Conservation (phyloP, 2,113 vertebrate species). For the Gallinago media region DNA sequence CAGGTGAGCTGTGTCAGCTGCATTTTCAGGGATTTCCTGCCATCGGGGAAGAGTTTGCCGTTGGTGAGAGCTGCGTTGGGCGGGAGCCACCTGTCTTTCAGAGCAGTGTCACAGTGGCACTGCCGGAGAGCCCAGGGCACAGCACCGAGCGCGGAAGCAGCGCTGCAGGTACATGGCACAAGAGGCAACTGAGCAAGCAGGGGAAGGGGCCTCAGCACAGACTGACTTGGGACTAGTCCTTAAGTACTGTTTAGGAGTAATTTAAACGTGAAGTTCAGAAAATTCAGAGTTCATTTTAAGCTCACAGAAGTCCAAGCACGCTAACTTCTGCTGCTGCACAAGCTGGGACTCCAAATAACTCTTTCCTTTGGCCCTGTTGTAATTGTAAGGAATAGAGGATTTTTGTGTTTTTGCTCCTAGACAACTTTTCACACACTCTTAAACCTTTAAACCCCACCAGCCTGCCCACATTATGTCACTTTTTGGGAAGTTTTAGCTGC, state of each 20-base stretch:
- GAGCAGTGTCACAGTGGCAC: rapidly evolving
- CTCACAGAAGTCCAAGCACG: background rate
- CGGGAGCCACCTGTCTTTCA: background rate
- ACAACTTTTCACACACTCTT: background rate
- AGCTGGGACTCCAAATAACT: background rate
- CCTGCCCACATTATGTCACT: background rate
- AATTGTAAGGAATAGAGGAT: background rate
- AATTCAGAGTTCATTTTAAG: background rate
- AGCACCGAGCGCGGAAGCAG: rapidly evolving
- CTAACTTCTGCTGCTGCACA: background rate
- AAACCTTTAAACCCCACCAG: background rate
- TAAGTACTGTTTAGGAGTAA: background rate
- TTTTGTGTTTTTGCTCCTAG: background rate
- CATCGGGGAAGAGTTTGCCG: background rate
- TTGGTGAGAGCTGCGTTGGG: background rate
- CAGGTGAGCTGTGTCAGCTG: conserved; percentile 79
- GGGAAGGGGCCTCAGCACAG: background rate
- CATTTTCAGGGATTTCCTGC: conserved; percentile 88
- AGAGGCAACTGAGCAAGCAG: background rate
- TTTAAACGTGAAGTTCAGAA: background rate
- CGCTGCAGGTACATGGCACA: rapidly evolving
- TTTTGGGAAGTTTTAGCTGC: background rate
- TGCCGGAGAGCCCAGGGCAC: background rate
- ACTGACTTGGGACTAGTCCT: too few relatives aligned
- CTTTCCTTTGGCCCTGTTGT: background rate